phyloP scores from a whole-genome alignment of 2,113 vertebrate species.

The Oncorhynchus gorbuscha region DNA sequence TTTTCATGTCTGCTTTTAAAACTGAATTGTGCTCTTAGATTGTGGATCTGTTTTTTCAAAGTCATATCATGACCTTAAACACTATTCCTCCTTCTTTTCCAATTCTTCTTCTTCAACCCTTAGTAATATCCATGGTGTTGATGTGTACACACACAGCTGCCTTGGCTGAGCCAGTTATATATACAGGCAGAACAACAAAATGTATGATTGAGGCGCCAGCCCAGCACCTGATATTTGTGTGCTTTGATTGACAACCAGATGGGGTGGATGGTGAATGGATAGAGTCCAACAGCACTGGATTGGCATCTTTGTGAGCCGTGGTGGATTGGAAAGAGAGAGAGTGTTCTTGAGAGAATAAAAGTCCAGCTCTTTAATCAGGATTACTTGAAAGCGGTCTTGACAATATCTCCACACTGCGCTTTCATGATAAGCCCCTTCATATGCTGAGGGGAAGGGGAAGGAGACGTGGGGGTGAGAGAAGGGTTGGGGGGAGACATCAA shows the following conservation, averaged over 20 bases:
- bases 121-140: slow-evolving; percentile 22
- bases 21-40: too few relatives aligned
- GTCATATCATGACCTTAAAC: too few relatives aligned
- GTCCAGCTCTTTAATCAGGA: slow-evolving; percentile 73
- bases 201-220: slow-evolving; percentile 64
- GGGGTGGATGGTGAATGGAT: slow-evolving; percentile 63
- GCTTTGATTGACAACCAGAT: slow-evolving; percentile 66
- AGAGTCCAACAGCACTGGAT: slow-evolving; percentile 51
- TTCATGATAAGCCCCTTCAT: slow-evolving; percentile 69
- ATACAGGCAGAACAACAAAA: slow-evolving; percentile 64
- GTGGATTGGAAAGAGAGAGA: slow-evolving; percentile 37
- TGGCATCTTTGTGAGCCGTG: slow-evolving; percentile 63
- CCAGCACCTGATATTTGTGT: slow-evolving; percentile 65
- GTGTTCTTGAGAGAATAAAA: slow-evolving; percentile 65
- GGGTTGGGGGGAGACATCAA: slow-evolving; percentile 46
- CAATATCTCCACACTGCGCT: slow-evolving; percentile 75
- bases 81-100: too few relatives aligned
- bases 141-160: slow-evolving; percentile 21
- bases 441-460: slow-evolving; percentile 28
- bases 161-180: slow-evolving; percentile 54
- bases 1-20: too few relatives aligned
- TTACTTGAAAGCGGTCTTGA: slow-evolving; percentile 72
- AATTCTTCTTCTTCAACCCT: too few relatives aligned
- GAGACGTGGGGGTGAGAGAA: neutral
- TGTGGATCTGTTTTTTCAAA: too few relatives aligned